Percentiles rank a stretch among this genome's conserved stretches.
These are phyloP conservation scores for Drosophila bifasciata DNA, from an alignment of 1,140 invertebrate genomes.

Conservation along the genomic window DNA sequence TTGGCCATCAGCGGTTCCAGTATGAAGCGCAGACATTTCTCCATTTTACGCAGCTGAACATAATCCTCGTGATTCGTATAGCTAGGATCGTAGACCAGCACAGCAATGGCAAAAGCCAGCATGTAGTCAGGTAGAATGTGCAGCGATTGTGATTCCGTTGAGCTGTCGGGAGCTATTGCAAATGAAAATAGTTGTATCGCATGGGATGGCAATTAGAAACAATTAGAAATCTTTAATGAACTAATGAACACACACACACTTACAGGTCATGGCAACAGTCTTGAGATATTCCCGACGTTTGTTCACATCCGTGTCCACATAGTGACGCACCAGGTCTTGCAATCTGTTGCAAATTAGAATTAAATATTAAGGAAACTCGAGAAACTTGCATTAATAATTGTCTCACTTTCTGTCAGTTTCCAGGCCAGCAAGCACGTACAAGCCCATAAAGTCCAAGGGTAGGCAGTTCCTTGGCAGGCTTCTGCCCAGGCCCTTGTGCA, in stretches of 20 bases:
- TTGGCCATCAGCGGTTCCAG: slow-evolving; percentile 96
- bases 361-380: not conserved
- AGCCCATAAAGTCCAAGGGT: slow-evolving; percentile 98
- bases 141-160: slow-evolving; percentile 89
- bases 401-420: slow-evolving; percentile 89
- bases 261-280: slow-evolving; percentile 87
- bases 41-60: slow-evolving; percentile 90
- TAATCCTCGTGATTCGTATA: slow-evolving; percentile 91
- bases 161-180: slow-evolving; percentile 65
- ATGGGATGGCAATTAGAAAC: not conserved
- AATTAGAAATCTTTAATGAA: not conserved
- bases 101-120: slow-evolving; percentile 96
- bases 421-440: slow-evolving; percentile 94
- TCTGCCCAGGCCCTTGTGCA: slow-evolving; percentile 93
- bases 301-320: slow-evolving; percentile 89
- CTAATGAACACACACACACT: not conserved
- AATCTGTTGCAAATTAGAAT: slow-evolving; percentile 46
- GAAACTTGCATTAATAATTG: not conserved
- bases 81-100: slow-evolving; percentile 95
- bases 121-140: slow-evolving; percentile 98
- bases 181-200: not conserved
- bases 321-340: slow-evolving; percentile 70
- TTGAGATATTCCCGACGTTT: slow-evolving; percentile 96
- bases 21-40: slow-evolving; percentile 96
- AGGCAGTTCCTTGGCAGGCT: slow-evolving; percentile 94